phyloP scores from a whole-genome alignment of 2,797 vertebrate genomes.

The Macropus fuliginosus region DNA sequence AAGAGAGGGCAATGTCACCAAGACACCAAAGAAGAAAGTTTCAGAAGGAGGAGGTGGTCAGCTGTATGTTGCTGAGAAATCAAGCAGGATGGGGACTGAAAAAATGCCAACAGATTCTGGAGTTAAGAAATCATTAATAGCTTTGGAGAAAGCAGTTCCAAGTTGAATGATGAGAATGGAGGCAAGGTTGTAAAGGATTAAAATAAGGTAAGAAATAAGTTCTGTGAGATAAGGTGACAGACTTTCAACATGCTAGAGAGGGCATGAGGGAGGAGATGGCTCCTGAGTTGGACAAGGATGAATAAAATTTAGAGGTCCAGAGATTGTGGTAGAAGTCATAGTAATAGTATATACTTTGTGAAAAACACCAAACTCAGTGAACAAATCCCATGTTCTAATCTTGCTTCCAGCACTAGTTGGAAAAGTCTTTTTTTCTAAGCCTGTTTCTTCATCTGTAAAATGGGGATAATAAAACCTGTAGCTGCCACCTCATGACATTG shows the following conservation, averaged over 20 bases:
- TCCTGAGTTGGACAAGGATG: neutral
- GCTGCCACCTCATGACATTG: neutral
- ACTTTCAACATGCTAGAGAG: neutral
- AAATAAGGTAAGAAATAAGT: neutral
- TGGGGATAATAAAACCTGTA: neutral
- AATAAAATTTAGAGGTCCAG: neutral
- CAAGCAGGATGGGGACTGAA: neutral
- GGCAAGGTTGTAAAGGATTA: neutral
- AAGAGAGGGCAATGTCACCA: neutral
- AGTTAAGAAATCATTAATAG: neutral
- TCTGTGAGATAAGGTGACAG: neutral
- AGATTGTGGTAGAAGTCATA: neutral
- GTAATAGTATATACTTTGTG: neutral
- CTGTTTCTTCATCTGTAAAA: conserved; percentile 16
- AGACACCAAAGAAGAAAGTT: neutral
- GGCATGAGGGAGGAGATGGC: neutral
- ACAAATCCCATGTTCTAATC: neutral
- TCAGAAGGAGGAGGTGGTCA: neutral
- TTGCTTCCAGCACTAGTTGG: neutral
- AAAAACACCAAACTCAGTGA: neutral
- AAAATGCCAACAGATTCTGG: neutral
- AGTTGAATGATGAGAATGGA: neutral
- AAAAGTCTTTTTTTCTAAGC: neutral
- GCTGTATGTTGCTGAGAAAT: neutral
- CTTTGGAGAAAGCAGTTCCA: neutral